These are phyloP conservation scores for Drosophila mimetica DNA, from an alignment of 2,888 invertebrate genomes.

Conservation along the genomic window DNA sequence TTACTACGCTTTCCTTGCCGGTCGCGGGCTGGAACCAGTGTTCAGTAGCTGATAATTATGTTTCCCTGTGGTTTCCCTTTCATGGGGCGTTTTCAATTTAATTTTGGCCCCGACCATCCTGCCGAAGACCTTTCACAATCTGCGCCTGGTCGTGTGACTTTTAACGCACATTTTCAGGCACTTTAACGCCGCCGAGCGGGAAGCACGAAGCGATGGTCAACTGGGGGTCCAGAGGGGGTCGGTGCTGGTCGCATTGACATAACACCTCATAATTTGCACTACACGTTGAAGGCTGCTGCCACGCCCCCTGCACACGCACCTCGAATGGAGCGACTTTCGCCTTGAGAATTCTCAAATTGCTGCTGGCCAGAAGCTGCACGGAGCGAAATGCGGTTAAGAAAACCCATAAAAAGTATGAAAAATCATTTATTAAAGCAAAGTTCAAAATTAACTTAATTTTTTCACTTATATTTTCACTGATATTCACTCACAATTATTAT, in stretches of 20 bases:
- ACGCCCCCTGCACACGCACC: conserved; percentile 55
- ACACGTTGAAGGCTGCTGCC: conserved; percentile 60
- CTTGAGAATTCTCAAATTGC: conserved; percentile 79
- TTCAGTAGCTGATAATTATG: conserved; percentile 54
- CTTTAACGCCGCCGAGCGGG: conserved; percentile 59
- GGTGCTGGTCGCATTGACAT: conserved; percentile 64
- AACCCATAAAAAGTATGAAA: too few species aligned
- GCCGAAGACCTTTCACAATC: conserved; percentile 68
- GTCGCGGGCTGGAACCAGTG: conserved; percentile 30
- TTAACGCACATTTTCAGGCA: conserved; percentile 73
- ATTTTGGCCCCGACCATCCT: conserved; percentile 50
- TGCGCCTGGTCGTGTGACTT: conserved; percentile 70
- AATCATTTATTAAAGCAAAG: too few species aligned
- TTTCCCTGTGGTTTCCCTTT: conserved; percentile 59
- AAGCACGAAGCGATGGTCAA: conserved; percentile 6
- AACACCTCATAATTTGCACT: conserved; percentile 79
- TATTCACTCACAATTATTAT: too few species aligned
- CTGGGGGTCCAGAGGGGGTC: neutral
- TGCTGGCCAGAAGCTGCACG: conserved; percentile 9
- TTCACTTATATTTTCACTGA: too few species aligned
- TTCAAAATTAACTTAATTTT: too few species aligned
- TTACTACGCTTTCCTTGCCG: conserved; percentile 21
- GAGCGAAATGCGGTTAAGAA: too few species aligned
- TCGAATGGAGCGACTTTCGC: conserved; percentile 62
- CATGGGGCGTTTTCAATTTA: conserved; percentile 73